Base-by-base conservation (phyloP, 2,888 invertebrate genomes). In the Nephrotoma appendiculata region DNA sequence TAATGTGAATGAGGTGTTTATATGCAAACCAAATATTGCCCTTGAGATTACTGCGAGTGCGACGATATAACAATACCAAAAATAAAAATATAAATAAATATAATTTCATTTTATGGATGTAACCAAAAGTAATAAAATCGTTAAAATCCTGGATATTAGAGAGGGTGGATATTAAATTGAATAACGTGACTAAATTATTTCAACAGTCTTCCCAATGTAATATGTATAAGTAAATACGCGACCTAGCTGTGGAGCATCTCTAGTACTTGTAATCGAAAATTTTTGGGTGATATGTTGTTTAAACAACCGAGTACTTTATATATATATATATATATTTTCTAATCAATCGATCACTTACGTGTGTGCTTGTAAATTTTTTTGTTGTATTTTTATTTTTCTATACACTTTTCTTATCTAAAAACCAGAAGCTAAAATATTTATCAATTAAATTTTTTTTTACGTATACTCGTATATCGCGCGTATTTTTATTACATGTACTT, bases 1-100 rank as follows among this genome's bases (percentile, higher is more conserved):
- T 84, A 84, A 84, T 84, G 41, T 84, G 84, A 43, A 84, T 84
- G 84, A 84, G 84, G 84, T 84, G 84, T 84, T 84, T 84, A 84
- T 84, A 84, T 84, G 84, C 84, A 84, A 84, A 84, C 42, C 42
- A 84, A 84, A 84, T 84, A 43, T 12, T 84, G 84, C 84, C 84
- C 84, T 84, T 84, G 84, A 84, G 84, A 84, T 84, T 84, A 84
- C n/a, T 7, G 6, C n/a, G 6, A 83, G 41, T 48, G 12, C 31
- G 31, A 71, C 71, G 19, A 71, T 48, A 44, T 31, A 31, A 1
- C 31, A 31, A 31, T 31, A 31, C 31, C 31, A 31, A 31, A 31
- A 44, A 71, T 1, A 31, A 31, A 31, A 31, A 31, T 31, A 3
- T 3, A 71, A 71, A 19, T 19, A 52, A n/a, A 52, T 71, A 31